Conservation (phyloP, 2,113 vertebrate genomes). For the Martes martes region DNA sequence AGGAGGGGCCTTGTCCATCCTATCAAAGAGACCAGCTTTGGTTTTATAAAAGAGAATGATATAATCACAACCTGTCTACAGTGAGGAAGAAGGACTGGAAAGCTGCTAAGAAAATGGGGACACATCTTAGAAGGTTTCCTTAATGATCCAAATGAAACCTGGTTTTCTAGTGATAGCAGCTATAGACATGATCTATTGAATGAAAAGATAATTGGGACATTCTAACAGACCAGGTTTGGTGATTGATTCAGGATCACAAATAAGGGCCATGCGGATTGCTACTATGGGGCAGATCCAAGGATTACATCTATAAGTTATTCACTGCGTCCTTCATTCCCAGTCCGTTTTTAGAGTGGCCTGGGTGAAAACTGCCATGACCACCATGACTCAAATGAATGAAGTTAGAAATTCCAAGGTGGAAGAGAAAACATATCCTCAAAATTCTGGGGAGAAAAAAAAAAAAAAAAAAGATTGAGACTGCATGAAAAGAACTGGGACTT, state of each 20-base stretch:
- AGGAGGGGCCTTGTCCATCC: rapidly evolving
- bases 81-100: not conserved
- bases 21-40: not conserved
- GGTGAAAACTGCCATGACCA: not conserved
- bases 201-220: not conserved
- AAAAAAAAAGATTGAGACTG: not conserved
- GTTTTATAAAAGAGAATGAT: not conserved
- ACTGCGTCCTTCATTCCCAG: not conserved
- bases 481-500: not conserved
- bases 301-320: not conserved
- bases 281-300: not conserved
- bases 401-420: not conserved
- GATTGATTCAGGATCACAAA: not conserved
- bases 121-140: not conserved
- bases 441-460: not conserved
- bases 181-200: not conserved
- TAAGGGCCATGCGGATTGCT: not conserved
- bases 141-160: not conserved
- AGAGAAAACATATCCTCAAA: not conserved
- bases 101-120: not conserved
- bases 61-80: not conserved
- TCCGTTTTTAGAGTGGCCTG: not conserved
- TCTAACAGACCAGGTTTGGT: not conserved
- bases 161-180: not conserved
- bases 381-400: not conserved